A percentile compares a stretch with the other conserved stretches of the same genome.
phyloP scores from a whole-genome alignment of 2,797 vertebrate species.

The Leuciscus waleckii region DNA sequence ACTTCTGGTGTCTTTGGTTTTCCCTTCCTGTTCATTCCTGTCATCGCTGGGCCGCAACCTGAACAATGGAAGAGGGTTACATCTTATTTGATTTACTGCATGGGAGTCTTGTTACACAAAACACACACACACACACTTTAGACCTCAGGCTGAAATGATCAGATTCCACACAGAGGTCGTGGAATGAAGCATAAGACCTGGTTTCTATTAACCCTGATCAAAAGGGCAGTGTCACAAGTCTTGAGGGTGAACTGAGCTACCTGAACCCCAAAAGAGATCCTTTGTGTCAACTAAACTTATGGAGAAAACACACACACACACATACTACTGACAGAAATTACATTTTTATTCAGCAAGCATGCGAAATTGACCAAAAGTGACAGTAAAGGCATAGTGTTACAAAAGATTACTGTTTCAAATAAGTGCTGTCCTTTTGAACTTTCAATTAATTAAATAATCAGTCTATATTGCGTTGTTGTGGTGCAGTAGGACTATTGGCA shows the following conservation, averaged over 20 bases:
- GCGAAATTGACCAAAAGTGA: neutral
- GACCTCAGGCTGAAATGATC: conserved; percentile 43
- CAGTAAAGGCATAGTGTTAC: neutral
- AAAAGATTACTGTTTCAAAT: neutral
- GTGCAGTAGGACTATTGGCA: neutral
- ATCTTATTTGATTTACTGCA: conserved; percentile 49
- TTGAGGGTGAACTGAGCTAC: conserved; percentile 17
- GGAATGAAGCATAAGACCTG: conserved; percentile 47
- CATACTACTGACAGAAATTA: neutral
- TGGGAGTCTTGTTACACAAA: conserved; percentile 40
- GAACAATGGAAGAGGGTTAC: conserved; percentile 26
- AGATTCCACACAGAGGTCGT: conserved; percentile 36
- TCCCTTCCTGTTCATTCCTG: conserved; percentile 26
- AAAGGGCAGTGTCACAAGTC: conserved; percentile 34
- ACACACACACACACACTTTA: conserved; percentile 31
- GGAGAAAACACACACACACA: neutral
- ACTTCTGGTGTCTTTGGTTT: conserved; percentile 17
- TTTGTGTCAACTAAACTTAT: conserved; percentile 38
- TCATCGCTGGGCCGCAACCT: conserved; percentile 2
- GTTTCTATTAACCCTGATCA: conserved; percentile 54
- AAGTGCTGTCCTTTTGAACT: neutral
- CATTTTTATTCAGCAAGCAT: neutral
- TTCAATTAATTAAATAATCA: neutral
- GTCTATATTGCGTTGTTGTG: neutral
- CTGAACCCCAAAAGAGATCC: conserved; percentile 26